Percentiles rank a stretch among this genome's conserved stretches.
phyloP scores from a whole-genome alignment of 2,113 vertebrate genomes.

The Beaufortia kweichowensis region DNA sequence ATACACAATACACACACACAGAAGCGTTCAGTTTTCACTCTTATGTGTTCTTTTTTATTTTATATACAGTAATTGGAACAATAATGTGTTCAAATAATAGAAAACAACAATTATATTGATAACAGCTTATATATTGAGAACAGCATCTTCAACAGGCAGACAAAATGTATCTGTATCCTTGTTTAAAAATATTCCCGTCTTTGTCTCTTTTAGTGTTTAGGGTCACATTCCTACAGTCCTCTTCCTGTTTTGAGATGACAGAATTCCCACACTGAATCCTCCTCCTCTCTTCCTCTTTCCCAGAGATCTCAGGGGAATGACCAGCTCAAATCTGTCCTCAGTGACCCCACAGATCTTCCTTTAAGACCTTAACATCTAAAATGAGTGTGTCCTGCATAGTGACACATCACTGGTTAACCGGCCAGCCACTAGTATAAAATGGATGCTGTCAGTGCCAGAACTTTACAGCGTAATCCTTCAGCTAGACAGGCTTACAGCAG shows the following conservation, averaged over 20 bases:
- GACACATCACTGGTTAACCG: slow-evolving; percentile 3
- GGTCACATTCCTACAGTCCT: slow-evolving; percentile 63
- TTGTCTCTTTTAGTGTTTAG: slow-evolving; percentile 55
- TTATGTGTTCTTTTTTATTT: not conserved
- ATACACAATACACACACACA: slow-evolving; percentile 25
- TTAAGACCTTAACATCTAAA: slow-evolving; percentile 8
- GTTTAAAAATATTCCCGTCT: not conserved
- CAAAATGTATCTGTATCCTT: not conserved
- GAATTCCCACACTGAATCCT: slow-evolving; percentile 67
- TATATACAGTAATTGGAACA: no score
- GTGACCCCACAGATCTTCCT: not conserved
- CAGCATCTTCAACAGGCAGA: not conserved
- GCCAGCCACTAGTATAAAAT: slow-evolving; percentile 15
- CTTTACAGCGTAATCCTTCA: not conserved
- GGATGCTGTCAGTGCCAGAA: not conserved
- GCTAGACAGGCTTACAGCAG: slow-evolving; percentile 10
- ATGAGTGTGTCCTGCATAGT: slow-evolving; percentile 12
- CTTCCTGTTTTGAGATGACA: slow-evolving; percentile 67
- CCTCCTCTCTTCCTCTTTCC: slow-evolving; percentile 46
- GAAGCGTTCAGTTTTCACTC: slow-evolving; percentile 1
- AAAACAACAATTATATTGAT: not conserved
- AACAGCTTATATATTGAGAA: not conserved
- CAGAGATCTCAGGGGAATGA: slow-evolving; percentile 38
- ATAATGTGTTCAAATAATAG: no score
- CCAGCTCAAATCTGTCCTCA: not conserved